A percentile compares a stretch with the other conserved stretches of the same genome.
These are phyloP conservation scores for Drosophila buzzatii DNA, from an alignment of 2,888 invertebrate species.

Conservation along the genomic window DNA sequence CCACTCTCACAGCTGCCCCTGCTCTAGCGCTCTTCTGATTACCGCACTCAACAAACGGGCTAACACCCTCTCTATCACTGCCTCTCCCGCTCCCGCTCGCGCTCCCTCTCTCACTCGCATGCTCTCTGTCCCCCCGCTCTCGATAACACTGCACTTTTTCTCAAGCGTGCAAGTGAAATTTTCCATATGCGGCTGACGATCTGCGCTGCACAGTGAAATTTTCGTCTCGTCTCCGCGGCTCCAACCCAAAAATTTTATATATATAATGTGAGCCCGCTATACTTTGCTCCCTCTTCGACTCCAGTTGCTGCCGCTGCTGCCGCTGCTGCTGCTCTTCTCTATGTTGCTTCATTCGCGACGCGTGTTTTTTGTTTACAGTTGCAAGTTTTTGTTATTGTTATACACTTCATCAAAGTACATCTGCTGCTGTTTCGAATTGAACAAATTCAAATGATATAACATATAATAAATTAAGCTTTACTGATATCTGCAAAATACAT, in stretches of 20 bases:
- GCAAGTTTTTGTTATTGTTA: constrained; percentile 50
- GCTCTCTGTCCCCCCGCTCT: not conserved
- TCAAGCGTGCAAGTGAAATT: constrained; percentile 80
- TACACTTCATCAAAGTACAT: constrained; percentile 20
- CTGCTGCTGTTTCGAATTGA: not conserved
- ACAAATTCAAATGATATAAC: no score
- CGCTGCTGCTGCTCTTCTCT: constrained; percentile 12
- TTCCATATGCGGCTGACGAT: constrained; percentile 69
- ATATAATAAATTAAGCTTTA: no score
- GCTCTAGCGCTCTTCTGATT: constrained; percentile 51
- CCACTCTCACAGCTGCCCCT: not conserved
- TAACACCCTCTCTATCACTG: constrained; percentile 6
- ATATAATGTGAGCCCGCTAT: not conserved
- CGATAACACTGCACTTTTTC: constrained; percentile 63
- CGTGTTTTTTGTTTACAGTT: constrained; percentile 69
- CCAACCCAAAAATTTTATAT: constrained; percentile 12
- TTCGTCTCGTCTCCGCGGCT: constrained; percentile 52
- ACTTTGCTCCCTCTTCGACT: not conserved
- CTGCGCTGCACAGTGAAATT: constrained; percentile 65
- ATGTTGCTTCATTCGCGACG: constrained; percentile 23
- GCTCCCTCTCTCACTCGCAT: no score
- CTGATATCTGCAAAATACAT: no score
- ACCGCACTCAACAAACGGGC: constrained; percentile 63
- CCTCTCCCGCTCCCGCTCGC: not conserved
- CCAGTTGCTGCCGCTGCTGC: not conserved